Evolutionary conservation across 2,888 invertebrate genomes (phyloP).

Genomic region (Pachliopta kotzebuea): DNA sequence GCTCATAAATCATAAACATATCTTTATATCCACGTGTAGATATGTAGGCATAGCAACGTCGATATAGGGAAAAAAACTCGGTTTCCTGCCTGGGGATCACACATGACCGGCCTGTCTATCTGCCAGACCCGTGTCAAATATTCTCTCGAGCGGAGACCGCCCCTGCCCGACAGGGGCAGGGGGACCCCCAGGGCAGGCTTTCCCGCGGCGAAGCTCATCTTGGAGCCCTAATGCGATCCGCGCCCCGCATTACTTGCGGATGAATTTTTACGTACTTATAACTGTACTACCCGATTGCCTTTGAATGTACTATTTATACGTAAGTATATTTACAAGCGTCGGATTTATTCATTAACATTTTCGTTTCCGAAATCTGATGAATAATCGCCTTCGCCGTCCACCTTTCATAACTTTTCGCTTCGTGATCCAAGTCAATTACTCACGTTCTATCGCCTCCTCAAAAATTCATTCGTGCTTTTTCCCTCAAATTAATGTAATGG

Average conservation of each 20-base stretch:
- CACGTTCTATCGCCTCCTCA: conserved; percentile 78
- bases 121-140: conserved; percentile 81
- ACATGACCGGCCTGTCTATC: conserved; percentile 81
- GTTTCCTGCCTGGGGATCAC: conserved; percentile 78
- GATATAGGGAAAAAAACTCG: conserved; percentile 76
- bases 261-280: conserved; percentile 68
- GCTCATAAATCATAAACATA: conserved; percentile 76
- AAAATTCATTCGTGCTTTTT: conserved; percentile 79
- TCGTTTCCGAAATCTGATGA: conserved; percentile 65
- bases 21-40: conserved; percentile 57
- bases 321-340: conserved; percentile 17
- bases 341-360: conserved; percentile 63
- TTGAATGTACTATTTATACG: conserved; percentile 25
- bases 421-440: conserved; percentile 78
- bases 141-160: conserved; percentile 79
- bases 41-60: conserved; percentile 65
- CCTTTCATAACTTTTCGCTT: conserved; percentile 81
- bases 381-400: conserved; percentile 71
- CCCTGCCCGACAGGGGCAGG: conserved; percentile 61
- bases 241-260: conserved; percentile 67
- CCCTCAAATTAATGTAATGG: conserved; percentile 77
- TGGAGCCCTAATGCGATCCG: conserved; percentile 76
- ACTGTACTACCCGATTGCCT: conserved; percentile 34
- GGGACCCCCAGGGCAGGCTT: conserved; percentile 74
- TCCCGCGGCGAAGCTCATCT: conserved; percentile 80